Evolutionary conservation across 2,888 invertebrate genomes (phyloP).

Genomic region (Atethmia centrago): DNA sequence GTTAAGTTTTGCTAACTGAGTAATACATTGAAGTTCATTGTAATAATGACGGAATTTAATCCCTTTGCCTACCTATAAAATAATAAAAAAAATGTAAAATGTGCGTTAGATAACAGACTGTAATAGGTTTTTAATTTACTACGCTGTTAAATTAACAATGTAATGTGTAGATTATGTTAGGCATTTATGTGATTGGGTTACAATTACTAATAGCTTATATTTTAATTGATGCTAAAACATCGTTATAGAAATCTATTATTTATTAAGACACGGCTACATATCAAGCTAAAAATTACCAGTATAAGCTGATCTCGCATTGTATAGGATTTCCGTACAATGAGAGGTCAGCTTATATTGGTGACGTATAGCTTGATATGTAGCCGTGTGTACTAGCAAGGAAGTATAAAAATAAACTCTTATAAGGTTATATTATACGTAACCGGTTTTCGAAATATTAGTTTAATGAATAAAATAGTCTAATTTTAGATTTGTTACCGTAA

Average conservation of each 20-base stretch:
- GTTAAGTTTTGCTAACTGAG: constrained; percentile 18
- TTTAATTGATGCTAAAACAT: not conserved
- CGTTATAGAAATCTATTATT: not conserved
- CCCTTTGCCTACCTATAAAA: not conserved
- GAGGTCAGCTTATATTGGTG: too few relatives aligned
- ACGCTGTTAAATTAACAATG: not conserved
- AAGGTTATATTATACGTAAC: constrained; percentile 1
- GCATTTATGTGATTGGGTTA: not conserved
- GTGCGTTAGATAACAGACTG: not conserved
- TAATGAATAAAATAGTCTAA: not conserved
- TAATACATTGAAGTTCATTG: constrained; percentile 4
- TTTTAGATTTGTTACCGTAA: not conserved
- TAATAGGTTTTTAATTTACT: constrained; percentile 14
- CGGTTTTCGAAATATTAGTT: constrained; percentile 12
- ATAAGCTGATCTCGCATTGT: too few relatives aligned
- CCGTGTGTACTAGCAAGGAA: too few relatives aligned
- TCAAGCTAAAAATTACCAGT: too few relatives aligned
- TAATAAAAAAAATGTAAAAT: constrained; percentile 8
- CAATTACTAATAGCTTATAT: not conserved
- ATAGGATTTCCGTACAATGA: too few relatives aligned
- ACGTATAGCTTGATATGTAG: too few relatives aligned
- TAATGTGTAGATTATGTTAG: not conserved
- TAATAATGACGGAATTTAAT: not conserved
- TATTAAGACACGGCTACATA: too few relatives aligned
- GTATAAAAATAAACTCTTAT: constrained; percentile 1